A percentile compares a stretch with the other conserved stretches of the same genome.
phyloP scores from a whole-genome alignment of 2,888 invertebrate species.

The Alitta virens region DNA sequence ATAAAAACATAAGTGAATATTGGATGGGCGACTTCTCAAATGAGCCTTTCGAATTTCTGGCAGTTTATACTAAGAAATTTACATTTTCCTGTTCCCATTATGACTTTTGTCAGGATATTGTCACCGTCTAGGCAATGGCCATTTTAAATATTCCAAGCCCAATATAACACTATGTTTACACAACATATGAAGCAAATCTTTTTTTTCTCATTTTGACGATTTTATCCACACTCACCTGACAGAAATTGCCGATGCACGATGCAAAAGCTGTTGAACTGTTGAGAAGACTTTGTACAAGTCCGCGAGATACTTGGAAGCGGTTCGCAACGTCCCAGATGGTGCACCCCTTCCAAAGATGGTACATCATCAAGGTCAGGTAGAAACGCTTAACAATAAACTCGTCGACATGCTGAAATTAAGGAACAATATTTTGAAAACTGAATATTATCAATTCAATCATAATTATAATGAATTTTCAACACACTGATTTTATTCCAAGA shows the following conservation, averaged over 20 bases:
- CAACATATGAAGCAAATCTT: too few species aligned
- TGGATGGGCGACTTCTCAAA: too few species aligned
- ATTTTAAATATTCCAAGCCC: not conserved
- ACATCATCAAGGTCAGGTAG: conserved; percentile 81
- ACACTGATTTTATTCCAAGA: too few species aligned
- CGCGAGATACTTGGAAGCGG: conserved; percentile 73
- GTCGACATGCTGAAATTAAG: conserved; percentile 25
- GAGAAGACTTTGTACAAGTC: conserved; percentile 76
- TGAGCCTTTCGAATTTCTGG: too few species aligned
- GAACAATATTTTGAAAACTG: too few species aligned
- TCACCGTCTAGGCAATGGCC: too few species aligned
- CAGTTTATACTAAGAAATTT: too few species aligned
- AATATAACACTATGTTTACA: not conserved
- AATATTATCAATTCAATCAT: too few species aligned
- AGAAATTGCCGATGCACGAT: conserved; percentile 74
- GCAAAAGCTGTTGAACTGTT: conserved; percentile 72
- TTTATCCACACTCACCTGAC: conserved; percentile 62
- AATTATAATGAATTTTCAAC: too few species aligned
- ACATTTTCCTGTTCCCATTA: not conserved
- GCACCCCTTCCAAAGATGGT: conserved; percentile 64
- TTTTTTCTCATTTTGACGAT: too few species aligned
- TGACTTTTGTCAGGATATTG: too few species aligned
- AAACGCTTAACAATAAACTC: conserved; percentile 70
- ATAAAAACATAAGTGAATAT: too few species aligned
- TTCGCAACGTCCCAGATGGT: conserved; percentile 63